These are phyloP conservation scores for Drosophila rellima DNA, from an alignment of 2,888 invertebrate species.

Conservation along the genomic window DNA sequence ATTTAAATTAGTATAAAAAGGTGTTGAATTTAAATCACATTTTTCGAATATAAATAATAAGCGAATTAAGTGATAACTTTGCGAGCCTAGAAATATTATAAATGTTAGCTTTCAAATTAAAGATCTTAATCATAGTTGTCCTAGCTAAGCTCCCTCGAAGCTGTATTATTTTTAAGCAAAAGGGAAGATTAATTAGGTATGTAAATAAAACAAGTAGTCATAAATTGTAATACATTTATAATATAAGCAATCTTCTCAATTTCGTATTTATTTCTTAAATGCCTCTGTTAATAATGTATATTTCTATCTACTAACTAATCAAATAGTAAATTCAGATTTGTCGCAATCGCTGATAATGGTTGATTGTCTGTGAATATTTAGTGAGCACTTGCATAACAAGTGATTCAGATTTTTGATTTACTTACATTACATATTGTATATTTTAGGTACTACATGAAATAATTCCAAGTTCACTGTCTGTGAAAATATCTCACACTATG, in stretches of 20 bases:
- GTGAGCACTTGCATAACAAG: constrained; percentile 2
- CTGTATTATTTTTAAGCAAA: no score
- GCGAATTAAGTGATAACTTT: neutral
- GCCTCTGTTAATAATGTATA: neutral
- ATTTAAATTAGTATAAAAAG: constrained; percentile 18
- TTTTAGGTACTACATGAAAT: no score
- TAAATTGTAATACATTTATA: no score
- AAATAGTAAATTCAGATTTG: neutral
- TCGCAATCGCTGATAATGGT: constrained; percentile 8
- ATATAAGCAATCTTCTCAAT: neutral
- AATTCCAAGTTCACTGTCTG: neutral
- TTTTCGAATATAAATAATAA: constrained; percentile 3
- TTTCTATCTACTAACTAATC: neutral
- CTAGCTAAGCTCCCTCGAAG: no score
- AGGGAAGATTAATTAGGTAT: no score
- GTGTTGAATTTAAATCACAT: neutral
- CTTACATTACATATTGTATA: constrained; percentile 10
- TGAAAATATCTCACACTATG: constrained; percentile 43
- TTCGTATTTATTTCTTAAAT: neutral
- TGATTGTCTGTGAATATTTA: constrained; percentile 2
- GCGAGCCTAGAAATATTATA: neutral
- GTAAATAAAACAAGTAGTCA: no score
- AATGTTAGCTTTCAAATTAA: neutral
- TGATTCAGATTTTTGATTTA: neutral
- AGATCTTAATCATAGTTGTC: no score